Evolutionary conservation across 1,140 invertebrate species (phyloP).

Genomic region (Cotesia typhae): DNA sequence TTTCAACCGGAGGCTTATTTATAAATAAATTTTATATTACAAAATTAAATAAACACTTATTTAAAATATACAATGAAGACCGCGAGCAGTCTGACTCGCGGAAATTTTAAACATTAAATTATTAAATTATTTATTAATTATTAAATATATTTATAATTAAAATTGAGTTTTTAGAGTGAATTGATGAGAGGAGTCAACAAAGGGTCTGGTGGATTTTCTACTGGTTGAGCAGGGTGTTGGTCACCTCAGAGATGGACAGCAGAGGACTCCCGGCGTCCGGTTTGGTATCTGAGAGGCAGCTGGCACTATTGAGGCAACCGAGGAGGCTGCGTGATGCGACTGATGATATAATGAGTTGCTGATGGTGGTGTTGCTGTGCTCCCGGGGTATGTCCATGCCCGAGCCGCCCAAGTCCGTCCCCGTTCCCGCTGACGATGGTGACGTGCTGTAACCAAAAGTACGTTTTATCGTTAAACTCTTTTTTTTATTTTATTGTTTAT

Average conservation of each 20-base stretch:
- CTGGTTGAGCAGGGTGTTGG: slow-evolving; percentile 79
- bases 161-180: slow-evolving; percentile 30
- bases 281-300: slow-evolving; percentile 69
- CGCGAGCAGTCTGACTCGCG: not conserved
- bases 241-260: slow-evolving; percentile 85
- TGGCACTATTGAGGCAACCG: slow-evolving; percentile 59
- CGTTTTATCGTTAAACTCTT: slow-evolving; percentile 37
- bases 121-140: not conserved
- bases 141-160: slow-evolving; percentile 30
- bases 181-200: no score
- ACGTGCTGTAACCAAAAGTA: slow-evolving; percentile 63
- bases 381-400: slow-evolving; percentile 49
- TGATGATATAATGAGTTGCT: slow-evolving; percentile 56
- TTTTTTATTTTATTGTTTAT: slow-evolving; percentile 3
- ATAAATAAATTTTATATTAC: no score
- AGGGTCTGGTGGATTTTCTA: slow-evolving; percentile 52
- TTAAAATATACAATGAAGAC: not conserved
- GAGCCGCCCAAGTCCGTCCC: slow-evolving; percentile 56
- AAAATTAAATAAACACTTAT: no score
- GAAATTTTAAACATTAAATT: not conserved
- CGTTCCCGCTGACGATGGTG: slow-evolving; percentile 57
- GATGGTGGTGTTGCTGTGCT: slow-evolving; percentile 52
- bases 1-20: no score
- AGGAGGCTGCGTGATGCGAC: slow-evolving; percentile 49
- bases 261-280: slow-evolving; percentile 78